Conservation (phyloP, 2,113 vertebrate genomes). For the Sorex araneus region DNA sequence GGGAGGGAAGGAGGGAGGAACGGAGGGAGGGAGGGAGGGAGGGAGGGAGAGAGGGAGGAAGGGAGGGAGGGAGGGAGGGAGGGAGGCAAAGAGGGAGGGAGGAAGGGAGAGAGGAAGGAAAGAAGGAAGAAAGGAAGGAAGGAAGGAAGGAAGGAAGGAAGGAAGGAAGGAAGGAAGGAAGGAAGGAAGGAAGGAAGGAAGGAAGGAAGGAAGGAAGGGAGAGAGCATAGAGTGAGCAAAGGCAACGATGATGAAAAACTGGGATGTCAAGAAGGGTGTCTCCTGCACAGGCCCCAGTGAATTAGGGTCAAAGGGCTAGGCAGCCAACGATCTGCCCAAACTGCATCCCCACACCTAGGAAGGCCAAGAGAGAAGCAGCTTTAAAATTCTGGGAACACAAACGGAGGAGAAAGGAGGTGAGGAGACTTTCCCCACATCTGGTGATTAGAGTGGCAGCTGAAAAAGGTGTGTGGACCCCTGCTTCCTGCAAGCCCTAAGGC, state of each 20-base stretch:
- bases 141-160: too few relatives aligned
- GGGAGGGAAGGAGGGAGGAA: accelerated
- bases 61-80: too few relatives aligned
- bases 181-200: too few relatives aligned
- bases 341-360: too few relatives aligned
- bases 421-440: background rate
- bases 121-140: too few relatives aligned
- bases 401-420: background rate
- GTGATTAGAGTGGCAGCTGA: background rate
- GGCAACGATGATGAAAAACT: background rate
- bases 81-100: too few relatives aligned
- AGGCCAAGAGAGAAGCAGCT: background rate
- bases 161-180: too few relatives aligned
- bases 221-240: too few relatives aligned
- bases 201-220: too few relatives aligned
- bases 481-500: background rate
- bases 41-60: too few relatives aligned
- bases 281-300: background rate
- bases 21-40: too few relatives aligned
- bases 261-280: background rate
- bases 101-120: too few relatives aligned
- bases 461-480: background rate
- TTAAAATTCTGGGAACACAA: background rate
- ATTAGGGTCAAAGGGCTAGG: background rate
- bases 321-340: background rate